phyloP scores from a whole-genome alignment of 2,113 vertebrate species.

The human region GRCh38 chr7:12805001-12805500 shows the following conservation, averaged over 20 bases:
- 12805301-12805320: neutral
- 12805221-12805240: neutral
- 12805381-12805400: neutral
- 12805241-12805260: neutral
- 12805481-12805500: neutral
- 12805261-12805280: neutral
- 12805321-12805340: neutral
- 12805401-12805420: neutral
- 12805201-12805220: neutral
- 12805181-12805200: neutral
- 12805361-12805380: neutral
- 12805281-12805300: neutral
- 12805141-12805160: neutral
- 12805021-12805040: neutral
- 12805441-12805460: neutral
- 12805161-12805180: neutral
- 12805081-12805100: neutral
- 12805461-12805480: neutral
- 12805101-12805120: neutral
- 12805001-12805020: neutral
- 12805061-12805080: neutral
- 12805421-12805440: neutral
- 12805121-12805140: neutral
- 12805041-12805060: neutral
- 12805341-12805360: neutral